Percentiles rank a stretch among this genome's conserved stretches.
These are phyloP conservation scores for Drosophila biarmipes DNA, from an alignment of 1,140 invertebrate species.

Conservation along the genomic window DNA sequence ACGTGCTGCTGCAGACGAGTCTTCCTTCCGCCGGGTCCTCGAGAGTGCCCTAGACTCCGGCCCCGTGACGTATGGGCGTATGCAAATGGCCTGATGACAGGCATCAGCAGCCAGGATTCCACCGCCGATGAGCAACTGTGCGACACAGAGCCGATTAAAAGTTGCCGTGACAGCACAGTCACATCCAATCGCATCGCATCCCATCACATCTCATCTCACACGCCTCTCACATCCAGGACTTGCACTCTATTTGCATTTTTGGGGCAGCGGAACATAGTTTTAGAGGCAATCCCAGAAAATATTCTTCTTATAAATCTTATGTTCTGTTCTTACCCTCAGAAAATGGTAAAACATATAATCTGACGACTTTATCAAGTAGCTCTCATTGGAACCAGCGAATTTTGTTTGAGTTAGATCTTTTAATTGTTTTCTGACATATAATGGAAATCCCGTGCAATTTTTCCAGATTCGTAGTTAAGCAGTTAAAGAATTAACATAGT, in stretches of 20 bases:
- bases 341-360: no score
- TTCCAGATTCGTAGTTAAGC: no score
- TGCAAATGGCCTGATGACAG: slow-evolving; percentile 77
- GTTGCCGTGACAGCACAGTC: slow-evolving; percentile 71
- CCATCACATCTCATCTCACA: slow-evolving; percentile 15
- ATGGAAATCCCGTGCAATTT: no score
- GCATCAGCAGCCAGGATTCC: slow-evolving; percentile 39
- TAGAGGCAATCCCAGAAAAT: not conserved
- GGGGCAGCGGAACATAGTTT: not conserved
- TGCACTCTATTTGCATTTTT: slow-evolving; percentile 24
- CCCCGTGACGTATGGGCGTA: slow-evolving; percentile 71
- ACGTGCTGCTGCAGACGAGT: slow-evolving; percentile 20
- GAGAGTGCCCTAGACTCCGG: slow-evolving; percentile 12
- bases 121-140: slow-evolving; percentile 50
- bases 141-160: slow-evolving; percentile 78
- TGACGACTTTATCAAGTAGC: no score
- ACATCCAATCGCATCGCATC: slow-evolving; percentile 41
- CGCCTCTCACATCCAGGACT: slow-evolving; percentile 5
- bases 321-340: no score
- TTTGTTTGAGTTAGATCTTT: no score
- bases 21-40: slow-evolving; percentile 31
- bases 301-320: not conserved
- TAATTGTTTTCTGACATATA: no score
- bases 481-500: no score
- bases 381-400: no score